Conservation (phyloP, 2,113 vertebrate genomes). For the Phrynosoma blainvillii region DNA sequence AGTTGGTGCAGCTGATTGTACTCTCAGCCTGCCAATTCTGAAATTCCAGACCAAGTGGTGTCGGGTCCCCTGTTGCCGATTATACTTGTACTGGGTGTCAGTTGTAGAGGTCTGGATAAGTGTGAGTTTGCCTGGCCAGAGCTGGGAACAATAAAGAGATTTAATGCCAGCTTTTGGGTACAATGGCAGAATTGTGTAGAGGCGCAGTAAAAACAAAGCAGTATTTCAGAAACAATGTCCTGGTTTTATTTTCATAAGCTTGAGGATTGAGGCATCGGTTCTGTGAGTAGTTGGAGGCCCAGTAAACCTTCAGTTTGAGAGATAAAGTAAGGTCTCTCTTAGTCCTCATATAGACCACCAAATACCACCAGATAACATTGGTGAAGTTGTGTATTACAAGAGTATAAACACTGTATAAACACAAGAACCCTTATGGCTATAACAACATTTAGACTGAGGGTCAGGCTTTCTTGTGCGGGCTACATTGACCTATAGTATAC, state of each 20-base stretch:
- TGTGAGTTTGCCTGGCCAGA: not conserved
- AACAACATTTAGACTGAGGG: not conserved
- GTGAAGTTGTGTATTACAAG: not conserved
- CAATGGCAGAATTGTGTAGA: slow-evolving; percentile 2
- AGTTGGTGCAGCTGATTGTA: not conserved
- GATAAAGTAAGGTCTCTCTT: not conserved
- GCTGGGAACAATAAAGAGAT: slow-evolving; percentile 22
- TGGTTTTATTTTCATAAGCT: slow-evolving; percentile 19
- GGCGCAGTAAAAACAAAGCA: slow-evolving; percentile 13
- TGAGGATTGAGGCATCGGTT: not conserved
- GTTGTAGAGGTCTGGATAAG: not conserved
- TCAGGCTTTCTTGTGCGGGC: not conserved
- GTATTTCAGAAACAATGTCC: slow-evolving; percentile 2
- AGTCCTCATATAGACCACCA: not conserved
- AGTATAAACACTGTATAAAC: not conserved
- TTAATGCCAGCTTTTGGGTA: slow-evolving; percentile 27
- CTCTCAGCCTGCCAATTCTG: not conserved
- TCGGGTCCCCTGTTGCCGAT: not conserved
- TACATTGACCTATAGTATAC: too few relatives aligned
- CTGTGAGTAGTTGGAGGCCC: not conserved
- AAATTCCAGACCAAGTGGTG: slow-evolving; percentile 49
- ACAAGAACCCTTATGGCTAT: not conserved
- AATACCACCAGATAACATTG: not conserved
- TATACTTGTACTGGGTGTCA: not conserved
- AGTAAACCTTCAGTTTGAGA: not conserved